Evolutionary conservation across 2,797 vertebrate species (phyloP).

Genomic region (Notoglanidium macrostoma): DNA sequence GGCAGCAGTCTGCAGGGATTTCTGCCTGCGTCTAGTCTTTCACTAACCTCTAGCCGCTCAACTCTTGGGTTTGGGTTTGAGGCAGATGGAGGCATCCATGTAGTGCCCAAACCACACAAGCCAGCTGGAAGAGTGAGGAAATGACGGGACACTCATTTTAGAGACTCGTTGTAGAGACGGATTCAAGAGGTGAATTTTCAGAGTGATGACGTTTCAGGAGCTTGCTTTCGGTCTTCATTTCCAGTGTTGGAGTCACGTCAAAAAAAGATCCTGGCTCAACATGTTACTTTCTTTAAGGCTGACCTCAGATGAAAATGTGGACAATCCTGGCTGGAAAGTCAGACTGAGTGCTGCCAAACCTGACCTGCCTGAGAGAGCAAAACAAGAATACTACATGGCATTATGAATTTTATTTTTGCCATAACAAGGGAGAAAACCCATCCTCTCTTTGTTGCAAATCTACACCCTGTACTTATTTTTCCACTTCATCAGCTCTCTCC

Average conservation of each 20-base stretch:
- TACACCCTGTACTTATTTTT: constrained; percentile 15
- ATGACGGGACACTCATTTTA: neutral
- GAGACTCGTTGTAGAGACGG: neutral
- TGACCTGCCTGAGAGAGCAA: constrained; percentile 3
- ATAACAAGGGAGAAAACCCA: neutral
- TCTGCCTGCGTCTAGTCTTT: constrained; percentile 63
- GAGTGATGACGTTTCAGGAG: neutral
- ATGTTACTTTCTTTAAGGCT: constrained; percentile 18
- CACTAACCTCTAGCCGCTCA: constrained; percentile 63
- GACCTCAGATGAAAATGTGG: constrained; percentile 27
- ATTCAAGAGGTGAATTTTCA: neutral
- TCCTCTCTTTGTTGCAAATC: neutral
- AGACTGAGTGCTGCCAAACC: constrained; percentile 21
- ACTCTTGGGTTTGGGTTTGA: constrained; percentile 60
- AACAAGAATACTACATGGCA: neutral
- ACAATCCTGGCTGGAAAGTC: constrained; percentile 15
- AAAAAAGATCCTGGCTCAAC: constrained; percentile 1
- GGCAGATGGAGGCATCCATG: constrained; percentile 7
- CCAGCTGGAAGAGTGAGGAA: neutral
- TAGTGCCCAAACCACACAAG: constrained; percentile 44
- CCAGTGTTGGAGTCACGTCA: constrained; percentile 3
- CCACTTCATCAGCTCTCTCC: neutral
- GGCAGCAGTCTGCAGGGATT: constrained; percentile 60
- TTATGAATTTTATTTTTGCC: neutral
- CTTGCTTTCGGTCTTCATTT: constrained; percentile 1